Base-by-base conservation (phyloP, 1,140 invertebrate species). In the Lasaia peninsularis region DNA sequence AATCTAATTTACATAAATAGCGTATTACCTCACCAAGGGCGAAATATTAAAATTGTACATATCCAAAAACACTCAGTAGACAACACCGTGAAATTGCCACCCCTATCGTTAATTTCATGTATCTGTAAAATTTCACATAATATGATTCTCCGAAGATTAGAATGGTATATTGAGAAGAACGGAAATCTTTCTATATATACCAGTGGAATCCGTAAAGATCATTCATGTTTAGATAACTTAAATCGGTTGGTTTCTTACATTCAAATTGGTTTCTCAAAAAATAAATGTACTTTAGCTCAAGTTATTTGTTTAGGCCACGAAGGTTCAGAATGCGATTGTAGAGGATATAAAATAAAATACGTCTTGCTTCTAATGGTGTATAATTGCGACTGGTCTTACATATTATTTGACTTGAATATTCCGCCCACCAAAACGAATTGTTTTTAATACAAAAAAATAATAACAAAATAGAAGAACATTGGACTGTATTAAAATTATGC, bases 381-480 rank as follows among this genome's bases (percentile, higher is more conserved):
- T 24, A 24, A 2, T 24, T 24, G 21, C 21, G 21, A 24, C 21
- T 24, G 21, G 5, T 24, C 5, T 24, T 24, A 5, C 2, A 24
- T 5, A 24, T 24, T 24, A 24, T 24, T 37, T 37, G 3, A 37
- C 31, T 24, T 32, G 50, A 14, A 52, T 21, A 52, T 52, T 31
- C 50, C 50, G 50, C 50, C 50, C 50, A 52, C 21, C 50, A 52
- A 52, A 51, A 52, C 24, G 11, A 28, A 52, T 8, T 12, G 50
- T 11, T 49, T 52, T 52, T 52, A 9, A 52, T 10, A 28, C 11
- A 14, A 31, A 7, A 32, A 11, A 31, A 28, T 14, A 31, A 52
- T 9, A 52, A 28, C 32, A n/a, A 52, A 24, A 3, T 28, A 31
- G 21, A 2, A 2, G 5, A 24, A 2, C 2, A 24, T 14, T 32